These are phyloP conservation scores for Muschampia plurimacula DNA, from an alignment of 2,888 invertebrate species.

Conservation along the genomic window DNA sequence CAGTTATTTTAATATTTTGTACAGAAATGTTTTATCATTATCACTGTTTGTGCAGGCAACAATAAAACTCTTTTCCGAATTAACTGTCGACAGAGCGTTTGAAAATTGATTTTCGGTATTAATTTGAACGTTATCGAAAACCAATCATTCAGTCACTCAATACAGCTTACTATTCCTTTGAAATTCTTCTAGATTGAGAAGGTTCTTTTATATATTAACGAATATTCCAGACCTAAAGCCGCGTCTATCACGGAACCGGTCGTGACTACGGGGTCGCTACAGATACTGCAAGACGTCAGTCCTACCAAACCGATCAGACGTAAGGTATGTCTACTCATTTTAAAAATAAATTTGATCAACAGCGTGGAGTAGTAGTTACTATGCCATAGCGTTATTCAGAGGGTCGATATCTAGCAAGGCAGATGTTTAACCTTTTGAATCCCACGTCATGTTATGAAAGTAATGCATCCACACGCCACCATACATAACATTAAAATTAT, in stretches of 20 bases:
- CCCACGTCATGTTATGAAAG: no score
- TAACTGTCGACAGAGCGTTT: background rate
- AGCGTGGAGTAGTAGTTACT: no score
- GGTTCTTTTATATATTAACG: background rate
- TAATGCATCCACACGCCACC: no score
- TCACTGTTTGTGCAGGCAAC: background rate
- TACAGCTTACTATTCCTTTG: conserved; percentile 25
- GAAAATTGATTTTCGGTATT: background rate
- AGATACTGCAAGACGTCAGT: conserved; percentile 75
- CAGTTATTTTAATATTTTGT: background rate
- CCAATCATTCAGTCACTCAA: conserved; percentile 10
- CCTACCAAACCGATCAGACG: conserved; percentile 78
- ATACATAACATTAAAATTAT: no score
- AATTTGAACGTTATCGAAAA: background rate
- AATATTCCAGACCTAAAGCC: conserved; percentile 73
- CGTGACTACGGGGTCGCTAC: conserved; percentile 70
- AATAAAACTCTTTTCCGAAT: conserved; percentile 4
- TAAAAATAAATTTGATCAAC: no score
- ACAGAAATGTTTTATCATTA: background rate
- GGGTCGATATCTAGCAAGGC: no score
- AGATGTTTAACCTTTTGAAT: no score
- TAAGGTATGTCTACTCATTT: conserved; percentile 74
- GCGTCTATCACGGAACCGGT: conserved; percentile 73
- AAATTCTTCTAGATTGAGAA: background rate
- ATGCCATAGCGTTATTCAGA: no score